Conservation (phyloP, 2,113 vertebrate species). For the Cacatua alba region DNA sequence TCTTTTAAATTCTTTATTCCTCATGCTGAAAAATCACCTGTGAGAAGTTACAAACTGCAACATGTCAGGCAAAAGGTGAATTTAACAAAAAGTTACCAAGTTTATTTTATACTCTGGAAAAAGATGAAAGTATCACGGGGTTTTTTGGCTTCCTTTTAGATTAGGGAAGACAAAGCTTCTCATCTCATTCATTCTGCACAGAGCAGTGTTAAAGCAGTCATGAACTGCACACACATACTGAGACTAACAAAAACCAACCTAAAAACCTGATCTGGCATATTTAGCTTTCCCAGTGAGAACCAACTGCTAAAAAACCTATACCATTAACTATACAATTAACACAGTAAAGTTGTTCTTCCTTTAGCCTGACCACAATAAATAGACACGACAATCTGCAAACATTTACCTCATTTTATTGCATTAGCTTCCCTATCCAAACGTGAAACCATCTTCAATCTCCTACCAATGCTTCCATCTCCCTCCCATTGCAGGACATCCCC, state of each 20-base stretch:
- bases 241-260: background rate
- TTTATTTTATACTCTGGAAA: background rate
- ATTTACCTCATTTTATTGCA: background rate
- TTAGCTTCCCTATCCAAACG: background rate
- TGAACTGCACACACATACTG: background rate
- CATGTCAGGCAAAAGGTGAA: background rate
- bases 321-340: background rate
- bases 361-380: background rate
- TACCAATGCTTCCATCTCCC: background rate
- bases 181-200: background rate
- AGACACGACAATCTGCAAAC: background rate
- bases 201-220: background rate
- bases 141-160: background rate
- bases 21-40: background rate
- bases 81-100: background rate
- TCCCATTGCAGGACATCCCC: background rate
- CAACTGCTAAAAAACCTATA: background rate
- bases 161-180: background rate
- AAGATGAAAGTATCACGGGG: background rate
- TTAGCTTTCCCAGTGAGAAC: background rate
- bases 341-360: background rate
- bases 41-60: background rate
- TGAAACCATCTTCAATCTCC: background rate
- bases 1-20: background rate
- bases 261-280: background rate